Base-by-base conservation (phyloP, 2,888 invertebrate species). In the Rotaria macrura region DNA sequence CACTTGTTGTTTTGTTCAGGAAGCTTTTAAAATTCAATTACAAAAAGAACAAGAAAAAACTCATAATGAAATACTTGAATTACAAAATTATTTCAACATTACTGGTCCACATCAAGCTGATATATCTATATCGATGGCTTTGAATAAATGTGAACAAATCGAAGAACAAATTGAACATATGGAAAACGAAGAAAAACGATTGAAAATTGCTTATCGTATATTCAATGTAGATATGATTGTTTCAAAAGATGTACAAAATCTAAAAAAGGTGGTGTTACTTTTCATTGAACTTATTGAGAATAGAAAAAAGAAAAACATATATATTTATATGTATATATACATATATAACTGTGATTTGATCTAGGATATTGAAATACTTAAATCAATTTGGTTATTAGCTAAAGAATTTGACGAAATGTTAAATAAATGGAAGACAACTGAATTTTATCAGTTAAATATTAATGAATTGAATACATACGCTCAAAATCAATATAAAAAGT, bases 131-230 rank as follows among this genome's bases (percentile, higher is more conserved):
- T 29, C 25, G 6, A 43, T 43, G 7, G 74, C 74, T 23, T 79
- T 79, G n/a, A 43, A 25, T 79, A 20, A 79, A 14, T 43, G 38
- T 12, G 43, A 79, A 23, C 7, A 38, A 43, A 79, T 79, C 9
- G 74, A 79, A 79, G 43, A 79, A 25, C 43, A 79, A 43, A 79
- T 79, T 5, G 43, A 23, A 25, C 20, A 43, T 25, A 79, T 79
- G 6, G 74, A 79, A 79, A 79, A 79, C 43, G 74, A 79, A 23
- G 74, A 79, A 79, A 79, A 79, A 79, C 40, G 74, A 25, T 79
- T 79, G 6, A 79, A 79, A 79, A 79, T 40, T 40, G 74, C 74
- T 1, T 79, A 79, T 79, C 74, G 74, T 25, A 79, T 79, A 43
- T 79, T 79, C 43, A 40, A 79, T 43, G 9, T 79, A n/a, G 74